Evolutionary conservation across 2,797 vertebrate genomes (phyloP), one percentile per base, ranked within the genome.

Genomic region (Crypturellus tataupa): DNA sequence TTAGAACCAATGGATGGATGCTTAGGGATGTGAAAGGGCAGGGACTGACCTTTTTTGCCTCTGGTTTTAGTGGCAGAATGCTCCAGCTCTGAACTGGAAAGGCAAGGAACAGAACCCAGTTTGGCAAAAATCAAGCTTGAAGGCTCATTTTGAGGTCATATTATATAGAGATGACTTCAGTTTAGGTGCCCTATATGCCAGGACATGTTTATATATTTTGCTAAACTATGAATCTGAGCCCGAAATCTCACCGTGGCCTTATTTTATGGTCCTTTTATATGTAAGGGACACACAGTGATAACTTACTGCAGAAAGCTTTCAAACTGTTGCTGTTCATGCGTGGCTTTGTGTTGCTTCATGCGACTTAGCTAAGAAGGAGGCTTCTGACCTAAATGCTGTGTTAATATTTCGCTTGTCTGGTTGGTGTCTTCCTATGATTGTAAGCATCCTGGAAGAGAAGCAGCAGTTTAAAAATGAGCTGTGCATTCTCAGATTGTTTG

Each of bases 401-500:
- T 46, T 86, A 73, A 40, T 81, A 7, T 92, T 89, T 90, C 35
- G 49, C 46, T 91, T 93, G 0, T 83, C 53, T 71, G 64, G 16
- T 71, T 85, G 79, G 82, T 70, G 18, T 58, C 94, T 95, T 94
- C 89, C 73, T 55, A 47, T 80, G 83, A 47, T 70, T 91, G 25
- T 71, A 91, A 95, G 77, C 18, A 8, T 81, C 33, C n/a, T 78
- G 69, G 53, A 91, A 90, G 92, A 95, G 87, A 93, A 96, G 93
- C 70, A 92, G 91, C 84, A 92, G 80, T 80, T 95, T 94, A 67
- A 76, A 72, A 80, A 91, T 75, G 72, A 77, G 49, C 79, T 81
- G 78, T 91, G 51, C 46, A 15, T 78, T 94, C 85, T 62, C 95
- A 86, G 63, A 63, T 94, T 95, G 91, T 96, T 96, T 89, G 95